A percentile compares a stretch with the other conserved stretches of the same genome.
Evolutionary conservation across 2,113 vertebrate species (phyloP).

Genomic region (Meles meles): DNA sequence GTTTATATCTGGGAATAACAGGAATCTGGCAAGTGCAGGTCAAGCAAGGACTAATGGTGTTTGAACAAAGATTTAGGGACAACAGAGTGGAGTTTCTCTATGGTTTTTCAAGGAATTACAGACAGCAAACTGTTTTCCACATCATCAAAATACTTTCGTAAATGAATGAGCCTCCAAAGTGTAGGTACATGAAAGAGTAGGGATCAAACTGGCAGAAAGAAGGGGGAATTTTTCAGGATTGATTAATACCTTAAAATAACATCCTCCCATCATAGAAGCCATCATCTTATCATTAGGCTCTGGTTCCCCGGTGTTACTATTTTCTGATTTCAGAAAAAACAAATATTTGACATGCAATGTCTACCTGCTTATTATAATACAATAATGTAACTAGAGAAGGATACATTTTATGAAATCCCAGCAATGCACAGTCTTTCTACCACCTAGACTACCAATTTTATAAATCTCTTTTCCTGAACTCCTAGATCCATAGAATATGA

Average conservation of each 20-base stretch:
- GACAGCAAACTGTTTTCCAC: not conserved
- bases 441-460: not conserved
- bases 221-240: not conserved
- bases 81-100: not conserved
- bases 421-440: not conserved
- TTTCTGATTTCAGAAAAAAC: not conserved
- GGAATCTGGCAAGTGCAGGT: rapidly evolving
- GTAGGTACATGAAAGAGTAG: rapidly evolving
- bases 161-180: not conserved
- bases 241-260: not conserved
- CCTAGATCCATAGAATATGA: not conserved
- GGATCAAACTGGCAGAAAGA: not conserved
- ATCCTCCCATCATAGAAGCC: not conserved
- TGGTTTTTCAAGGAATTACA: not conserved
- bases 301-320: not conserved
- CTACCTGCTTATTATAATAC: not conserved
- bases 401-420: not conserved
- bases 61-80: not conserved
- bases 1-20: too few relatives aligned
- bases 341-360: not conserved
- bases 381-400: not conserved
- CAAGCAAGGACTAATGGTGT: not conserved
- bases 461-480: not conserved
- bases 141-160: not conserved
- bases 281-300: not conserved